Conservation (phyloP, 2,888 invertebrate genomes). For the Ctena decussata region DNA sequence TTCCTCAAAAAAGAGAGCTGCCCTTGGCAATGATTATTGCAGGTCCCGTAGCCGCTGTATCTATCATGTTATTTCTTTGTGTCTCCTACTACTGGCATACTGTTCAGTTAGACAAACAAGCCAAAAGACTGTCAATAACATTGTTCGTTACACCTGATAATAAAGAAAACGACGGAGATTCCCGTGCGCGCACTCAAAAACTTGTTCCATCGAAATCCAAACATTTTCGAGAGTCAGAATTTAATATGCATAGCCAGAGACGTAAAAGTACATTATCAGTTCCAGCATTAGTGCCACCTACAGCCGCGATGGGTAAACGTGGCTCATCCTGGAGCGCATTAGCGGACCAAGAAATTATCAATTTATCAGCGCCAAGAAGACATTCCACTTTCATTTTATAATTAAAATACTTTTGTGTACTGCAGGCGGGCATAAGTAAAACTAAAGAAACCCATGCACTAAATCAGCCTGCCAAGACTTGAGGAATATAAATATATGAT, state of each 20-base stretch:
- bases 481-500: no score
- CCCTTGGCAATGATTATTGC: conserved; percentile 80
- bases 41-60: conserved; percentile 77
- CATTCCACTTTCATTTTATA: conserved; percentile 80
- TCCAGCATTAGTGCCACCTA: conserved; percentile 46
- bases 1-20: conserved; percentile 59
- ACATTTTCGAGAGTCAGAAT: conserved; percentile 2
- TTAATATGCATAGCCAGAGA: conserved; percentile 20
- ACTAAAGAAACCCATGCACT: no score
- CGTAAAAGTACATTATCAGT: conserved; percentile 50
- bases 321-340: conserved; percentile 71
- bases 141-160: conserved; percentile 44
- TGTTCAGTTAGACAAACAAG: conserved; percentile 76
- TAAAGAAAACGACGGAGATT: conserved; percentile 67
- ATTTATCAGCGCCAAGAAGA: conserved; percentile 73
- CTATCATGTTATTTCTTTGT: conserved; percentile 79
- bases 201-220: not conserved
- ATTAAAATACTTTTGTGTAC: no score
- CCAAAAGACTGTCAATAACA: conserved; percentile 67
- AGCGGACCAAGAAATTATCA: conserved; percentile 80
- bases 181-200: conserved; percentile 42
- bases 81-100: conserved; percentile 80
- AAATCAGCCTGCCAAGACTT: no score
- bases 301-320: conserved; percentile 54
- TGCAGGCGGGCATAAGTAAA: no score